Base-by-base conservation (phyloP, 2,113 vertebrate genomes). In the Hirundichthys speculiger region DNA sequence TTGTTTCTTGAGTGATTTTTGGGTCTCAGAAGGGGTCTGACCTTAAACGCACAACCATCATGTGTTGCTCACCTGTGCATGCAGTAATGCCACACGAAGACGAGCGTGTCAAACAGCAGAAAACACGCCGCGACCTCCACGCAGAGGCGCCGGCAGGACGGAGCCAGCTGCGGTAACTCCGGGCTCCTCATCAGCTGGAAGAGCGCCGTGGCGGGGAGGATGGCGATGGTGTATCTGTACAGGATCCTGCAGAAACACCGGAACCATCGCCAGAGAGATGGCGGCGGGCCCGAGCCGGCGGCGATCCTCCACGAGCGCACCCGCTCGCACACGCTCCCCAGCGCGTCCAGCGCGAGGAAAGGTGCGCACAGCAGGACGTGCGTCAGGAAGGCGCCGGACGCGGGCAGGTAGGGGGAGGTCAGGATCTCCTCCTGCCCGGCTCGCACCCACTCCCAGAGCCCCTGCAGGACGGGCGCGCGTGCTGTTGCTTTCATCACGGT, bases 91-190 rank as follows among this genome's bases (percentile, higher is more conserved):
- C 79, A 89, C 0, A 76, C 3, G 43, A 86, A 94, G 79, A 89
- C 92, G 11, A 92, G 30, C 2, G 60, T 51, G 77, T 94, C 93
- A 64, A 94, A 94, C 0, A 94, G 49, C 50, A 94, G 80, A 2
- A 91, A 34, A 19, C 89, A 88, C 0, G 80, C 69, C 1, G 67
- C 15, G 0, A 92, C 85, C 5, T 93, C 89, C 51, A 66, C 47
- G 1, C 73, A 82, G 12, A 90, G 75, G 64, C 49, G 64, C 52
- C 66, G 30, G 64, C 78, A 82, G 34, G 87, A 77, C 0, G 92
- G 92, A 0, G 91, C 91, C 30, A 25, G 39, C 13, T 64, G 50
- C 4, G 86, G 85, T 0, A 88, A 12, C 2, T 1, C 0, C 27
- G 64, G 54, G 20, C 14, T 73, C 19, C 74, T 42, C 30, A 82